phyloP scores from a whole-genome alignment of 2,113 vertebrate species.

The Ibidorhyncha struthersii region DNA sequence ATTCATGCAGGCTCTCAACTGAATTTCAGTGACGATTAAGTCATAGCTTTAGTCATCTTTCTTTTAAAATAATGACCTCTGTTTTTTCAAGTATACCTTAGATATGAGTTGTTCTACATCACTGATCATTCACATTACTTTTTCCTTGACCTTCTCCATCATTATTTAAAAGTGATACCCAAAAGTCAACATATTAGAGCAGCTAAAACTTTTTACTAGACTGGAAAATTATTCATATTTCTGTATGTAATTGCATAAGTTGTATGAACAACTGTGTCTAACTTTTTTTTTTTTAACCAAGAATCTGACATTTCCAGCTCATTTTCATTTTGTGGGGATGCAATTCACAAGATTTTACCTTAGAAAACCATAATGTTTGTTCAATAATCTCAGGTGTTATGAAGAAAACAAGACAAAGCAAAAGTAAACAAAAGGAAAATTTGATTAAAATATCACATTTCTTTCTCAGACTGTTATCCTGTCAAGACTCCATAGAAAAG shows the following conservation, averaged over 20 bases:
- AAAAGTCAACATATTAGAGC: neutral
- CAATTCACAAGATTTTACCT: neutral
- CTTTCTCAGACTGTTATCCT: neutral
- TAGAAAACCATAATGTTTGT: neutral
- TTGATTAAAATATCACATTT: neutral
- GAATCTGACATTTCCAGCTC: neutral
- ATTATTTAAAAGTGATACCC: neutral
- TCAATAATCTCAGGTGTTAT: neutral
- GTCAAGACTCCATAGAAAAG: neutral
- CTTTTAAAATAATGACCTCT: neutral
- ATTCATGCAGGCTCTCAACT: neutral
- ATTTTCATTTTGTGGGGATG: neutral
- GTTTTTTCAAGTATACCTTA: neutral
- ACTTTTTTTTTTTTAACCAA: neutral
- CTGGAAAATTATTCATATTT: neutral
- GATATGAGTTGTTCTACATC: neutral
- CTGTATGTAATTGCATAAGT: neutral
- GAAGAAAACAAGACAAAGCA: neutral
- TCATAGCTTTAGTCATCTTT: neutral
- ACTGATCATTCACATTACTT: neutral
- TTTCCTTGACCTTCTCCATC: neutral
- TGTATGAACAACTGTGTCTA: neutral
- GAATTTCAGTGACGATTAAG: neutral
- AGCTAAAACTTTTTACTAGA: neutral
- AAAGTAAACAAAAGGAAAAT: neutral